Evolutionary conservation across 2,113 vertebrate species (phyloP).

Genomic region (Marmota flaviventris): DNA sequence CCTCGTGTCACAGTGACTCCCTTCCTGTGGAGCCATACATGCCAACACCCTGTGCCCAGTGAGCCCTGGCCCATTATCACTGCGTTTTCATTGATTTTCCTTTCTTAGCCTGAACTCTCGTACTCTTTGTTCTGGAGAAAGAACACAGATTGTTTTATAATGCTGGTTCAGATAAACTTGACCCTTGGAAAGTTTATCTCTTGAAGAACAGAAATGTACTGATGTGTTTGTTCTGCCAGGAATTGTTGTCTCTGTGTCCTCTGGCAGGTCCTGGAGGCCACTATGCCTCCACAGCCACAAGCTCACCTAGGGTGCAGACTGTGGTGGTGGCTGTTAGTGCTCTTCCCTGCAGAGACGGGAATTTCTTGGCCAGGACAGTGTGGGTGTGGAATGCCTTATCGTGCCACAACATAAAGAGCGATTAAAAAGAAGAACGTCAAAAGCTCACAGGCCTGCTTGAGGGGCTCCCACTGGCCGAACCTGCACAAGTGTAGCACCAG

Average conservation of each 20-base stretch:
- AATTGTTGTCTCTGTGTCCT: neutral
- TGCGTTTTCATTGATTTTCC: neutral
- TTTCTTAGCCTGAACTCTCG: neutral
- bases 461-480: neutral
- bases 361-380: neutral
- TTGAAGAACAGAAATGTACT: neutral
- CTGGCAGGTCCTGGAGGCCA: neutral
- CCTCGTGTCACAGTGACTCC: fast-evolving
- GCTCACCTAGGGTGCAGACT: too few relatives aligned
- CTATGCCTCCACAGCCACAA: fast-evolving
- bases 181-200: neutral
- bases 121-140: neutral
- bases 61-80: neutral
- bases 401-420: neutral
- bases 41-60: fast-evolving
- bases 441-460: neutral
- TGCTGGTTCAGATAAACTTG: neutral
- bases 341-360: neutral
- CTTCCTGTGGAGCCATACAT: fast-evolving
- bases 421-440: neutral
- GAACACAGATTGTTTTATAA: neutral
- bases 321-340: neutral
- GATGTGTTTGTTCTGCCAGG: neutral
- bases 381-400: neutral
- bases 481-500: neutral